A percentile compares a stretch with the other conserved stretches of the same genome.
phyloP scores from a whole-genome alignment of 2,797 vertebrate species.

The Hemitrygon akajei region DNA sequence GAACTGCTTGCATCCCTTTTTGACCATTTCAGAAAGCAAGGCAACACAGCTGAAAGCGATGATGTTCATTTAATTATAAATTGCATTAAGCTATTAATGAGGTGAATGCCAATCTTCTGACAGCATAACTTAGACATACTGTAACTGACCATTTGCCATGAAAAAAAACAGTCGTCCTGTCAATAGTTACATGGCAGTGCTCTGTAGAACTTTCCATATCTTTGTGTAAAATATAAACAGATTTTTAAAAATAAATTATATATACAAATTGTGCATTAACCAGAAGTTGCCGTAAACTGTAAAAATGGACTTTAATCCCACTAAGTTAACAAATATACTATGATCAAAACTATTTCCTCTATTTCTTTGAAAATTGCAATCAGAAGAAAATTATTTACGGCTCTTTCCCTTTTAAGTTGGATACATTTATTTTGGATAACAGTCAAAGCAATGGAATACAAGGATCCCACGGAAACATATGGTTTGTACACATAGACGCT shows the following conservation, averaged over 20 bases:
- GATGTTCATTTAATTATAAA: neutral
- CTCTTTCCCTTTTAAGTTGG: constrained; percentile 56
- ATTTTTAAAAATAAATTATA: neutral
- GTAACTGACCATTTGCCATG: neutral
- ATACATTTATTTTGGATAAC: constrained; percentile 66
- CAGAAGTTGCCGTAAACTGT: neutral
- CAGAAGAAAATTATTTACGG: constrained; percentile 21
- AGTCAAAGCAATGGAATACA: constrained; percentile 57
- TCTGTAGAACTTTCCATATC: neutral
- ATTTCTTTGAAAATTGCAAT: constrained; percentile 13
- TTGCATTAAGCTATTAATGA: neutral
- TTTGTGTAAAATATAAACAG: neutral
- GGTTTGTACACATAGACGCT: constrained; percentile 53
- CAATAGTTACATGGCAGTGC: neutral
- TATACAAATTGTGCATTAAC: neutral
- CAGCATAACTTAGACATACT: too few relatives aligned
- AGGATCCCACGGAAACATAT: constrained; percentile 57
- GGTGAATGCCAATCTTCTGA: constrained; percentile 16
- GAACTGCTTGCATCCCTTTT: neutral
- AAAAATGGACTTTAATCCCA: neutral
- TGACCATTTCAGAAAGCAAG: constrained; percentile 23
- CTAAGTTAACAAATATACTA: neutral
- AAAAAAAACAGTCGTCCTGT: neutral
- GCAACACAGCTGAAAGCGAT: neutral
- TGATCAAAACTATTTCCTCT: neutral